Base-by-base conservation (phyloP, 2,888 invertebrate species). In the Ctena decussata region DNA sequence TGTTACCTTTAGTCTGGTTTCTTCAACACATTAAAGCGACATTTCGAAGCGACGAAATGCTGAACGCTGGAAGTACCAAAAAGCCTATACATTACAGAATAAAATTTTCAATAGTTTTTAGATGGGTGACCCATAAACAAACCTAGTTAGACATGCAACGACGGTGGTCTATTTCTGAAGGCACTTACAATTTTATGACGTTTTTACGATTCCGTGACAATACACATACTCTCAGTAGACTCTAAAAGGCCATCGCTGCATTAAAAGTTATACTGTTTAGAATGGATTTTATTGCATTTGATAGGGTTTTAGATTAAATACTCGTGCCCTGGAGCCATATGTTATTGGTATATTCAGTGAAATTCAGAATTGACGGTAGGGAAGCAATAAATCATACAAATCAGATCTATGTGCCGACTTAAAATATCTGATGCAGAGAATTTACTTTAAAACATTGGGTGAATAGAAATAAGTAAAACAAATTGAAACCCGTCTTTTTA, bases 191-290 rank as follows among this genome's bases (percentile, higher is more conserved):
- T 76, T 88, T 88, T 78, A 88, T 73, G 83, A 81, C 70, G 70
- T 70, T 74, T 88, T 88, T 88, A 88, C 71, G 87, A 83, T 72
- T 75, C 79, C 82, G 41, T 69, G 82, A 81, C 85, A 88, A 83
- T 80, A 77, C 57, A 49, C 35, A 60, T 70, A 82, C 82, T 75
- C 84, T 84, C 87, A 60, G 83, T 75, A 82, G 73, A 77, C 65
- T 71, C 76, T 77, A 77, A 82, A 60, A 74, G 44, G 77, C 84
- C 39, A 77, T 80, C 75, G 80, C 49, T 80, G 77, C 74, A 84
- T 84, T 84, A 77, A 74, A 30, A 69, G 46, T 74, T 35, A 72
- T 70, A 53, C 30, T 75, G 53, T 73, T 87, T 78, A 83, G 79
- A 81, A 72, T 46, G 65, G 75, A 69, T 82, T 85, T 85, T 85